A percentile compares a stretch with the other conserved stretches of the same genome.
Evolutionary conservation across 2,113 vertebrate species (phyloP).

Genomic region (Lampris megalopsis): DNA sequence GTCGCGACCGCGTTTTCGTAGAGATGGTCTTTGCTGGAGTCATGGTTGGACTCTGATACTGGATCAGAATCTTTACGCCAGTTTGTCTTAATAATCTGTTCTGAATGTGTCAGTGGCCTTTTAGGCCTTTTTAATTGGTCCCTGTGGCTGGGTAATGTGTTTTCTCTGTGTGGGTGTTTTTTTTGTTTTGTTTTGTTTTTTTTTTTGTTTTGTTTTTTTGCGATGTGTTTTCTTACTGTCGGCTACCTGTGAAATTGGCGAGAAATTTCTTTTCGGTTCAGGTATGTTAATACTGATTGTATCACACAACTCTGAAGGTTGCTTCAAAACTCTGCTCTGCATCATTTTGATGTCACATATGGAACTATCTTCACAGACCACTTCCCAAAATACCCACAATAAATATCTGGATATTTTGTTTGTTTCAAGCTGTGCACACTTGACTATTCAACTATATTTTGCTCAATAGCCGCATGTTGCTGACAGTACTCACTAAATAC

Average conservation of each 20-base stretch:
- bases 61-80: constrained; percentile 24
- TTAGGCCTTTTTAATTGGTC: background rate
- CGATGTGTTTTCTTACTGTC: background rate
- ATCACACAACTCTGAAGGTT: background rate
- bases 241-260: background rate
- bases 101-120: constrained; percentile 36
- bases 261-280: background rate
- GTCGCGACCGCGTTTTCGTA: background rate
- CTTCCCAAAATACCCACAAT: background rate
- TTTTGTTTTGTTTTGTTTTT: background rate
- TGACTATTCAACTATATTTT: background rate
- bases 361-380: background rate
- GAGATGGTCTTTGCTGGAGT: constrained; percentile 8
- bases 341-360: background rate
- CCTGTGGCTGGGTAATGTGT: background rate
- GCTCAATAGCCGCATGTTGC: background rate
- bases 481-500: constrained; percentile 16
- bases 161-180: background rate
- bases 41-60: constrained; percentile 5
- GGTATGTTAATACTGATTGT: background rate
- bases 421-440: background rate
- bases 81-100: constrained; percentile 53
- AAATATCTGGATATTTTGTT: background rate
- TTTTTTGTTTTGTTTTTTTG: background rate
- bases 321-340: background rate